phyloP scores from a whole-genome alignment of 2,888 invertebrate genomes.

The Cosmia trapezina region DNA sequence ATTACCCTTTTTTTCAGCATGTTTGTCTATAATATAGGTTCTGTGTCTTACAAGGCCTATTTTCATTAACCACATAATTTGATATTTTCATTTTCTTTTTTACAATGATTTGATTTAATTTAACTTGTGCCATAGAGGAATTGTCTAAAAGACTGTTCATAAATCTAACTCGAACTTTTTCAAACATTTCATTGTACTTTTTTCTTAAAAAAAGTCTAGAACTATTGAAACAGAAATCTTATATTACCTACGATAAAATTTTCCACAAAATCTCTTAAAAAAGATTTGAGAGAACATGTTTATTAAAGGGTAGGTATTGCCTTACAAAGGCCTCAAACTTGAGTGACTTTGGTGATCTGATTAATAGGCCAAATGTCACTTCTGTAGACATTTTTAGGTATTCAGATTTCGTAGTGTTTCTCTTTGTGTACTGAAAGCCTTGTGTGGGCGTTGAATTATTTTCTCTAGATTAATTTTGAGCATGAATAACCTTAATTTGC shows the following conservation, averaged over 20 bases:
- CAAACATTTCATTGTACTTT: slow-evolving; percentile 9
- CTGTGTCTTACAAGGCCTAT: background rate
- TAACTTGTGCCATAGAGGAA: background rate
- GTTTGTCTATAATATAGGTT: too few species aligned
- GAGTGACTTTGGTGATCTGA: slow-evolving; percentile 39
- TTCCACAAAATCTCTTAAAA: slow-evolving; percentile 33
- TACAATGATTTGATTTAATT: slow-evolving; percentile 1
- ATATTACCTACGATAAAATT: slow-evolving; percentile 44
- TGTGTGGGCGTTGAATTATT: slow-evolving; percentile 12
- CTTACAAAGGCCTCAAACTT: slow-evolving; percentile 27
- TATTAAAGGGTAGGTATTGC: slow-evolving; percentile 21
- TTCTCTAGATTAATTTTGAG: slow-evolving; percentile 10
- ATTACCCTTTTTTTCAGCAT: too few species aligned
- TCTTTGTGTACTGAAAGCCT: background rate
- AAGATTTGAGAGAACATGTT: slow-evolving; percentile 39
- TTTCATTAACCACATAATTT: background rate
- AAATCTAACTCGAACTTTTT: background rate
- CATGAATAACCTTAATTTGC: background rate
- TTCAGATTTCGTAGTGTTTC: slow-evolving; percentile 10
- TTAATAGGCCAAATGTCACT: slow-evolving; percentile 17
- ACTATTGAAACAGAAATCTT: slow-evolving; percentile 34
- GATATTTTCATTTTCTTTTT: background rate
- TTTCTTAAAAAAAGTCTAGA: slow-evolving; percentile 1
- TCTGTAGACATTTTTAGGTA: background rate
- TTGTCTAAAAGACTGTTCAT: background rate